Percentiles rank a stretch among this genome's conserved stretches.
These are phyloP conservation scores for Clytia hemisphaerica DNA, from an alignment of 30 jellyfish, hydroid and myxozoan species.

Conservation along the genomic window DNA sequence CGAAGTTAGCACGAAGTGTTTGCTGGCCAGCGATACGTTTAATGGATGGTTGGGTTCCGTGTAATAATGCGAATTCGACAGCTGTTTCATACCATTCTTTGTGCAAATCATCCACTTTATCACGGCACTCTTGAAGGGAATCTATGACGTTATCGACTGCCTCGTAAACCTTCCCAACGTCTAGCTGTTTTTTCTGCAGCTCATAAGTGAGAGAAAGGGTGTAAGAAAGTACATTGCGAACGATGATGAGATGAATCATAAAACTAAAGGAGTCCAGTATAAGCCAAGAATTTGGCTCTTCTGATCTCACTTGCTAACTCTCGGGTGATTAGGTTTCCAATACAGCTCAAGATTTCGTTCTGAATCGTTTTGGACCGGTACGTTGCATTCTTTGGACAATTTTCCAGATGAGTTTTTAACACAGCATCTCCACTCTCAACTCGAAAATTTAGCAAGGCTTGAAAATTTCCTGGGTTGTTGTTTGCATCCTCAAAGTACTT, in stretches of 20 bases:
- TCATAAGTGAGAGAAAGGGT: no score
- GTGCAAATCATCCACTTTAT: slow-evolving; percentile 8
- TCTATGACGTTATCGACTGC: not conserved
- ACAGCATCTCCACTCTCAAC: not conserved
- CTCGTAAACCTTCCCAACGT: slow-evolving; percentile 11
- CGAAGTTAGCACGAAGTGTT: not conserved
- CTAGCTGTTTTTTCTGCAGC: not conserved
- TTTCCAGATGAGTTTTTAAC: not conserved
- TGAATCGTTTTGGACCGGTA: no score
- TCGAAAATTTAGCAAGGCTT: not conserved
- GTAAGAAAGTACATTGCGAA: no score
- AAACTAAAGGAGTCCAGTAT: not conserved
- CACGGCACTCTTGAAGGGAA: slow-evolving; percentile 13
- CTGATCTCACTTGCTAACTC: not conserved
- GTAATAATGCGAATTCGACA: no score
- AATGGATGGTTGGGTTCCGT: not conserved
- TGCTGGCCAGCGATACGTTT: slow-evolving; percentile 12
- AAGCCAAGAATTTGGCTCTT: not conserved
- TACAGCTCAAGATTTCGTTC: no score
- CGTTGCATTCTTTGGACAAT: not conserved
- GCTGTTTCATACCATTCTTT: slow-evolving; percentile 3
- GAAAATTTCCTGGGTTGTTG: slow-evolving; percentile 27
- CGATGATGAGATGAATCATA: not conserved
- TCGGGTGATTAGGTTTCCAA: not conserved
- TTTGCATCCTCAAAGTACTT: no score